Conservation (phyloP, 2,888 invertebrate species). For the Lochmaea crataegi region DNA sequence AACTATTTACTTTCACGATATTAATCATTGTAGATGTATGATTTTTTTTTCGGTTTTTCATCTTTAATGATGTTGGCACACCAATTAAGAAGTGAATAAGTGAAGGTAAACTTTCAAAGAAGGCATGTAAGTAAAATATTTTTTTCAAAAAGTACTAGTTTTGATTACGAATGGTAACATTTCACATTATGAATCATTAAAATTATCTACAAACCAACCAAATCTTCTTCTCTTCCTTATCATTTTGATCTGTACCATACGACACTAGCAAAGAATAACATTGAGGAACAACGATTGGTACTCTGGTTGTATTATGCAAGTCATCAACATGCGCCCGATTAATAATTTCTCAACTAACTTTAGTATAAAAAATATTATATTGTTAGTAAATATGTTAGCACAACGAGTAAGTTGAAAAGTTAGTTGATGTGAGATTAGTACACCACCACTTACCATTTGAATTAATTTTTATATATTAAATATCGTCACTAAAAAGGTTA, state of each 20-base stretch:
- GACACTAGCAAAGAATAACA: no score
- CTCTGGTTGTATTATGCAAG: neutral
- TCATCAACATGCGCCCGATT: neutral
- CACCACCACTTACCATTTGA: constrained; percentile 1
- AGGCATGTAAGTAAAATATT: neutral
- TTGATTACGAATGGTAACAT: no score
- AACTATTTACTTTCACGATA: constrained; percentile 17
- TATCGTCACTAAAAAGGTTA: neutral
- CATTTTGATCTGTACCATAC: no score
- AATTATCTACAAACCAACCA: no score
- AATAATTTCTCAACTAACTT: neutral
- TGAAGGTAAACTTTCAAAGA: constrained; percentile 13
- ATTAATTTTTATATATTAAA: neutral
- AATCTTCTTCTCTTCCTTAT: no score
- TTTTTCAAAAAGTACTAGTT: no score
- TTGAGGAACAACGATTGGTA: no score
- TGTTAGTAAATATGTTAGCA: no score
- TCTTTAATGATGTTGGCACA: neutral
- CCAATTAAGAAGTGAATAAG: neutral
- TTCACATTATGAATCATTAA: no score
- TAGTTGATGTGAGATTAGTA: neutral
- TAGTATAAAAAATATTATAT: no score
- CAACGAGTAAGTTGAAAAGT: neutral
- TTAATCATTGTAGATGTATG: constrained; percentile 7
- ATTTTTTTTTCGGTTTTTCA: neutral